Evolutionary conservation across 1,140 invertebrate genomes (phyloP), one percentile per base, ranked within the genome.

Genomic region (Oryzaephilus surinamensis): DNA sequence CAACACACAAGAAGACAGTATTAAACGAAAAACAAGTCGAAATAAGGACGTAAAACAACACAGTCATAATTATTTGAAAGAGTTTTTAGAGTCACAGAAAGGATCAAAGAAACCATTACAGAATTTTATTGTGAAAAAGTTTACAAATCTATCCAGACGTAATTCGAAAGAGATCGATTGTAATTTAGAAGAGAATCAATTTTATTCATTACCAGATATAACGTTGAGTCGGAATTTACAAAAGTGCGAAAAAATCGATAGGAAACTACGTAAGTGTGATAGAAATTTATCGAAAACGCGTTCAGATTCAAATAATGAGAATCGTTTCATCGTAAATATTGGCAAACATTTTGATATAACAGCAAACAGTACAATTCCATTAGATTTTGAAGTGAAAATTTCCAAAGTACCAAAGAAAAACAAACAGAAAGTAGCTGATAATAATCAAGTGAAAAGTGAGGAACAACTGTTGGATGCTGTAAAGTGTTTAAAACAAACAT

Each of bases 201-300:
- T 77, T 46, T 72, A 75, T 54, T 78, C 76, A 4, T 57, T 79
- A 38, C 76, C 76, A 6, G 76, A 78, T 58, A 73, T 77, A 18
- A 74, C 74, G 30, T 73, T 76, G 19, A 70, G 74, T 33, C 75
- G 74, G 51, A 75, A 70, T 45, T 67, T 78, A 17, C 69, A 71
- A 47, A 74, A 74, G 46, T 77, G 72, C 23, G 76, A 77, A 55
- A 69, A 65, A 46, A 79, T 79, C 48, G 76, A 79, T 57, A 71
- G 71, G 28, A 74, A 77, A 58, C 52, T 78, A 32, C 60, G 76
- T 29, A 65, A 64, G 20, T 67, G 54, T 31, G 57, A 62, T 32
- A 28, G 38, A 7, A 29, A 39, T 18, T 31, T 31, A 11, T 20
- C 32, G 21, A 31, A 15, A 50, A 51, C 39, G 32, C 39, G 16